Percentiles rank a stretch among this genome's conserved stretches.
Conservation (phyloP, 92 coral and sea anemone genomes). For the Scolanthus callimorphus region DNA sequence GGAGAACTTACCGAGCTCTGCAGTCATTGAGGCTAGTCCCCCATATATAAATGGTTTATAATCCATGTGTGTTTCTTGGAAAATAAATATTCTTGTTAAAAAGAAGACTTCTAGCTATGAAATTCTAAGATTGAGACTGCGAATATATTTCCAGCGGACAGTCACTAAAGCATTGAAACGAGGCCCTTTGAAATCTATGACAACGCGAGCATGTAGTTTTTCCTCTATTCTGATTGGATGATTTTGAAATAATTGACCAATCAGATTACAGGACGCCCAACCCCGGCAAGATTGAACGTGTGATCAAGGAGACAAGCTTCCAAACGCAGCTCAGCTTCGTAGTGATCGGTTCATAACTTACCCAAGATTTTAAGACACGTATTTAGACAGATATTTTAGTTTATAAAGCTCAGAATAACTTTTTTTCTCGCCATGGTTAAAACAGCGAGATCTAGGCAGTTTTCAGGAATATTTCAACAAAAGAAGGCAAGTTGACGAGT, state of each 20-base stretch:
- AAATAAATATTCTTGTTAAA: neutral
- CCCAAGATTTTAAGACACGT: neutral
- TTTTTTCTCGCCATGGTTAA: slow-evolving; percentile 51
- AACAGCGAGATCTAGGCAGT: slow-evolving; percentile 50
- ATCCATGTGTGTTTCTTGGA: slow-evolving; percentile 47
- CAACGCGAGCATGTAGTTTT: slow-evolving; percentile 30
- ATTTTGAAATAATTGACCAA: slow-evolving; percentile 44
- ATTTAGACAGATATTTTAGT: neutral
- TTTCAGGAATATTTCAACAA: slow-evolving; percentile 30
- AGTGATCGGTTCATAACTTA: neutral
- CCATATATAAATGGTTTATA: slow-evolving; percentile 97
- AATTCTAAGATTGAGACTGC: neutral
- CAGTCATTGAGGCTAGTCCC: slow-evolving; percentile 97
- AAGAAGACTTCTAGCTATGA: neutral
- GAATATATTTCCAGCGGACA: slow-evolving; percentile 7
- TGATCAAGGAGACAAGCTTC: slow-evolving; percentile 11
- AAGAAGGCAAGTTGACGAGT: slow-evolving; percentile 37
- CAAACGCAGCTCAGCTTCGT: slow-evolving; percentile 1
- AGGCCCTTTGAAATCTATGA: slow-evolving; percentile 33
- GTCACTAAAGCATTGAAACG: slow-evolving; percentile 11
- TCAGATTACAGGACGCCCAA: slow-evolving; percentile 61
- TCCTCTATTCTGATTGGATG: slow-evolving; percentile 66
- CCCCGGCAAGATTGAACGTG: slow-evolving; percentile 86
- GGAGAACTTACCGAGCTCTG: slow-evolving; percentile 77
- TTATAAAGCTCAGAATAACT: neutral